Base-by-base conservation (phyloP, 35 echinoderm and acorn worm genomes). In the Patiria miniata region DNA sequence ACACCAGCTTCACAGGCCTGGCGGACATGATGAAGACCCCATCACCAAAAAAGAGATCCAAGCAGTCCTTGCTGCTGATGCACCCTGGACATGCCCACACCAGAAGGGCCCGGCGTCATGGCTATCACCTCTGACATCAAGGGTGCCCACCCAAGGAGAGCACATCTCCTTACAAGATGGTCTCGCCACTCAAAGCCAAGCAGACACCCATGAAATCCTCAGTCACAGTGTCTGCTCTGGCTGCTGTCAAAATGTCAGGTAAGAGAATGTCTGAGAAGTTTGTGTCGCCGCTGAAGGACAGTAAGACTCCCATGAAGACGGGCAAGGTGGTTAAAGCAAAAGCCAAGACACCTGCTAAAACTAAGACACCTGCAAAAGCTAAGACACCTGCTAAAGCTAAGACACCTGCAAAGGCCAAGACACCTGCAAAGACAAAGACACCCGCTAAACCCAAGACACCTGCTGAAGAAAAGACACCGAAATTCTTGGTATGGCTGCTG, bases 91-190 rank as follows among this genome's bases (percentile, higher is more conserved):
- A 86, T 92, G 14, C 88, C 92, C 78, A 99, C 96, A 73, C 96
- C 96, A 1, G 93, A 95, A 86, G 93, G 93, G 12, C 91, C 96
- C 53, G 86, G 93, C 42, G 92, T 89, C 21, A 94, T 99, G 85
- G 79, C 89, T 82, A 9, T 99, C 96, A 51, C 96, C 96, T 14
- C 81, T 99, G 5, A 61, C 91, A 12, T 73, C 95, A 82, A 73
- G 86, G 51, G 44, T 68, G 18, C 81, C 83, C 51, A 97, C 87
- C 91, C 39, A 83, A 84, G 15, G 91, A 91, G 86, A 95, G 89
- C 40, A 88, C 93, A 19, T 91, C 89, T 37, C 93, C 93, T 14
- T 91, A 84, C 56, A 95, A 95, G 81, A 55, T 47, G 33, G 52
- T 83, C 77, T 54, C 61, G 26, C 82, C 82, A 39, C 82, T 84